Base-by-base conservation (phyloP, 37 sponge, comb jelly and placozoan genomes). In the Beroe ovata region DNA sequence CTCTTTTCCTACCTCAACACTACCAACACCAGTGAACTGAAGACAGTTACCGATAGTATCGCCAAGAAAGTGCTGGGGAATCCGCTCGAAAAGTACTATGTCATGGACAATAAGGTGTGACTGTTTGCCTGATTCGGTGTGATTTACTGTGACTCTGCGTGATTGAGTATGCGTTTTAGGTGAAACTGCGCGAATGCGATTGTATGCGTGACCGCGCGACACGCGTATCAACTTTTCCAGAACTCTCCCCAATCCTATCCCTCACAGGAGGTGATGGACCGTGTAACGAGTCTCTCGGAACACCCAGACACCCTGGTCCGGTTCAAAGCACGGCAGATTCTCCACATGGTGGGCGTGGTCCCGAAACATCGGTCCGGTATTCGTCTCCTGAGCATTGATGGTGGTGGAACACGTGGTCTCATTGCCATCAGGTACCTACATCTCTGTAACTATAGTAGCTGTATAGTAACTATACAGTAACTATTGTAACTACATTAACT, bases 401-500 rank as follows among this genome's bases (percentile, higher is more conserved):
- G 84, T 4, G 84, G 84, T 6, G 84, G 84, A 40, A 77, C 84
- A 0, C 21, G 84, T 8, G 84, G 84, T 21, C 26, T 77, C 38
- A 77, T 77, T 21, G 35, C 84, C 29, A 77, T 77, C 84, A 77
- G 84, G 84, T 77, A 69, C n/a, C n/a, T n/a, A n/a, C n/a, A n/a
- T n/a, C n/a, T n/a, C n/a, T n/a, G n/a, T n/a, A n/a, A n/a, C n/a
- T n/a, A n/a, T n/a, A n/a, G n/a, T n/a, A n/a, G n/a, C n/a, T n/a
- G n/a, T n/a, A n/a, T n/a, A n/a, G n/a, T n/a, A n/a, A n/a, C n/a
- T n/a, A n/a, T n/a, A n/a, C n/a, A n/a, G n/a, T n/a, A n/a, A n/a
- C n/a, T n/a, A n/a, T n/a, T n/a, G n/a, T n/a, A n/a, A n/a, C n/a
- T n/a, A n/a, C n/a, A n/a, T n/a, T n/a, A n/a, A n/a, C n/a, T n/a